Percentiles rank a stretch among this genome's conserved stretches.
phyloP scores from a whole-genome alignment of 2,797 vertebrate genomes.

The Danio jaintianensis region DNA sequence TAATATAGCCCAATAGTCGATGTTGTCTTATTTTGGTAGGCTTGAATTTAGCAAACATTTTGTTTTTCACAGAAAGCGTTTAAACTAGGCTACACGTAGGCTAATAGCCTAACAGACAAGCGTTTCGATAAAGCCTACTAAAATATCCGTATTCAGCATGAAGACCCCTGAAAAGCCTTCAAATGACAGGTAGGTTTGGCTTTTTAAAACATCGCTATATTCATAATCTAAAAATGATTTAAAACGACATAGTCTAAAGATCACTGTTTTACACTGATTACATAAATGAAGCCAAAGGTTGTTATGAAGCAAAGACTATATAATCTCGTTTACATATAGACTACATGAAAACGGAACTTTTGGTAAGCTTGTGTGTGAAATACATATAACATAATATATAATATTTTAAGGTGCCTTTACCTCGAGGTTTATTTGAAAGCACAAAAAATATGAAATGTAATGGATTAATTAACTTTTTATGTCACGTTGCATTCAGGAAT shows the following conservation, averaged over 20 bases:
- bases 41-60: background rate
- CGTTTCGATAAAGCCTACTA: background rate
- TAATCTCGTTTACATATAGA: too few species aligned
- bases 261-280: too few species aligned
- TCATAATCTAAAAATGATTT: too few species aligned
- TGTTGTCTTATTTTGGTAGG: background rate
- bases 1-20: too few species aligned
- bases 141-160: background rate
- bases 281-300: too few species aligned
- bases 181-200: background rate
- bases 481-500: slow-evolving; percentile 11
- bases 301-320: too few species aligned
- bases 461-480: background rate
- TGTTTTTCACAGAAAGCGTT: background rate
- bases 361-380: background rate
- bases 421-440: background rate
- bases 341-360: too few species aligned
- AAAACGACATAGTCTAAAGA: too few species aligned
- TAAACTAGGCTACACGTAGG: background rate
- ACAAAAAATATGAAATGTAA: too few species aligned
- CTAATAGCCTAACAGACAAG: too few species aligned
- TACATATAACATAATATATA: background rate
- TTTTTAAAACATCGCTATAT: background rate
- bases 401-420: too few species aligned
- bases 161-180: background rate